Percentiles rank a stretch among this genome's conserved stretches.
Evolutionary conservation across 2,797 vertebrate genomes (phyloP).

Genomic region (Bovichtus diacanthus): DNA sequence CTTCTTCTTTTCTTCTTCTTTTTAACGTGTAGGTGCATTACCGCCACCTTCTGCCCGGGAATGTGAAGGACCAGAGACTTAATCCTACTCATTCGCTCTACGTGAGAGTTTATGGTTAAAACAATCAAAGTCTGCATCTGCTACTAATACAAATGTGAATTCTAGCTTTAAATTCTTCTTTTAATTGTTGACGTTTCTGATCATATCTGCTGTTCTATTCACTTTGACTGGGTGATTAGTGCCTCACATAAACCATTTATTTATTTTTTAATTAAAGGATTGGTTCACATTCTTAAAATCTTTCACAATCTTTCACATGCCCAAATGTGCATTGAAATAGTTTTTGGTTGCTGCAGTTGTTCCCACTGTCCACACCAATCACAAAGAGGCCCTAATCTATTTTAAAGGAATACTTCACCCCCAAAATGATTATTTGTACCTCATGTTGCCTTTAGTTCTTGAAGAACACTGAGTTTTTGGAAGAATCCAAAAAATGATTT

Average conservation of each 20-base stretch:
- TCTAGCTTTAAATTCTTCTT: background rate
- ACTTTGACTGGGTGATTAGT: background rate
- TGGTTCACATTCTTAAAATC: too few species aligned
- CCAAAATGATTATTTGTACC: too few species aligned
- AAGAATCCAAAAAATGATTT: too few species aligned
- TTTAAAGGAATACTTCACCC: too few species aligned
- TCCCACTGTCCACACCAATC: background rate
- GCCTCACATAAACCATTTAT: background rate
- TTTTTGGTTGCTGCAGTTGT: background rate
- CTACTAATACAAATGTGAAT: background rate
- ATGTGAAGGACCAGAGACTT: background rate
- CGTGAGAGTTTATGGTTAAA: background rate
- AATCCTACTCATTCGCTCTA: background rate
- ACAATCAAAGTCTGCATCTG: background rate
- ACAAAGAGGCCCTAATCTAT: background rate
- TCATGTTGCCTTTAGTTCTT: too few species aligned
- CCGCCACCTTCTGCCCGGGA: conserved; percentile 27
- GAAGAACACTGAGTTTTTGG: too few species aligned
- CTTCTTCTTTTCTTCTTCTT: background rate
- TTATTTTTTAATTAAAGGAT: background rate
- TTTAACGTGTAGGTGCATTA: background rate
- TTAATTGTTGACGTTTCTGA: background rate
- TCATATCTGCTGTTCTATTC: background rate
- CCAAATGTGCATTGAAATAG: background rate
- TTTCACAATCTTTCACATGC: too few species aligned